phyloP scores from a whole-genome alignment of 2,113 vertebrate species.

The Pimephales promelas region DNA sequence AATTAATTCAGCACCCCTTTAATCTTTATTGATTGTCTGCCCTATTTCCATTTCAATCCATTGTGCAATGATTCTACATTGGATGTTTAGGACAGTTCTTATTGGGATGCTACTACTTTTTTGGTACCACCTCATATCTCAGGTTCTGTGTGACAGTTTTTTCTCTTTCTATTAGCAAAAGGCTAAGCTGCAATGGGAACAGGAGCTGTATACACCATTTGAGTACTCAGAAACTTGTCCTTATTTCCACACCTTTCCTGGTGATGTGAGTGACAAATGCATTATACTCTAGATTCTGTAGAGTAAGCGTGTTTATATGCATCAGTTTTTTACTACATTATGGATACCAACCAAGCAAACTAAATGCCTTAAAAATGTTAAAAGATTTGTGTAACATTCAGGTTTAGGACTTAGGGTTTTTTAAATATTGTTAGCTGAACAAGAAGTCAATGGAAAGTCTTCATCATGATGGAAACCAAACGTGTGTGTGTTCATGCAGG shows the following conservation, averaged over 20 bases:
- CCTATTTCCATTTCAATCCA: not conserved
- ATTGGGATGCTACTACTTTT: not conserved
- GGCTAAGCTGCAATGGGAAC: slow-evolving; percentile 68
- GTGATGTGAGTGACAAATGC: slow-evolving; percentile 63
- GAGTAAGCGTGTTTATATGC: not conserved
- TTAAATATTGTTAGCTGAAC: not conserved
- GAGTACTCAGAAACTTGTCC: slow-evolving; percentile 58
- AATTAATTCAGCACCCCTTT: too few species aligned
- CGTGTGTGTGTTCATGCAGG: slow-evolving; percentile 49
- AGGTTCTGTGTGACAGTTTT: not conserved
- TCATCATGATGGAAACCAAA: not conserved
- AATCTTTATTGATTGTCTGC: not conserved
- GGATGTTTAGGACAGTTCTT: not conserved
- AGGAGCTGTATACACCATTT: slow-evolving; percentile 67
- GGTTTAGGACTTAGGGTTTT: not conserved
- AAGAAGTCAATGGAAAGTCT: not conserved
- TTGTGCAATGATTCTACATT: not conserved
- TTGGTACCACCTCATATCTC: not conserved
- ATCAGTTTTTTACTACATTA: too few species aligned
- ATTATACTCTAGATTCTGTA: too few species aligned
- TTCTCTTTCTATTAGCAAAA: slow-evolving; percentile 48
- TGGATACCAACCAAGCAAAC: not conserved
- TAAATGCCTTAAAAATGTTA: not conserved
- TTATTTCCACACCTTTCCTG: slow-evolving; percentile 70
- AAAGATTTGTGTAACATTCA: not conserved